A percentile compares a stretch with the other conserved stretches of the same genome.
Conservation (phyloP, 2,113 vertebrate species). For the Castor canadensis region DNA sequence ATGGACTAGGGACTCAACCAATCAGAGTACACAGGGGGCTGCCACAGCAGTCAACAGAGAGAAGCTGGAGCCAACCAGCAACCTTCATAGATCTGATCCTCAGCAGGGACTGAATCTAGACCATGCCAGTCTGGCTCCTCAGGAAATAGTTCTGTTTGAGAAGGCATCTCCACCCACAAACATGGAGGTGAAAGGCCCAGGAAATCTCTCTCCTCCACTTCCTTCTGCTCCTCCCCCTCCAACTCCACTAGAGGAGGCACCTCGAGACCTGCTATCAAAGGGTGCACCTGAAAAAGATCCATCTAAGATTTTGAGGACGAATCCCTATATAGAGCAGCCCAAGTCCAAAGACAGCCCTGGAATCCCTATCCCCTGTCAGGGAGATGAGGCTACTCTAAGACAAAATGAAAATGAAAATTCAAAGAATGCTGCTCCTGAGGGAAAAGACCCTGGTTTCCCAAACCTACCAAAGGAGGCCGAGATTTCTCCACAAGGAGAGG, state of each 20-base stretch:
- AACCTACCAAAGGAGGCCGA: conserved; percentile 62
- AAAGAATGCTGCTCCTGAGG: conserved; percentile 50
- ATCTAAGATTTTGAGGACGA: conserved; percentile 50
- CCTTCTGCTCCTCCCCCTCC: conserved; percentile 58
- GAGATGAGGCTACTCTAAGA: background rate
- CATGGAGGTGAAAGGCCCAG: background rate
- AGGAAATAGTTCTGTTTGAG: background rate
- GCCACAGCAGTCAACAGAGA: background rate
- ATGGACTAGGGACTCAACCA: conserved; percentile 42
- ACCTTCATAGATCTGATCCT: background rate
- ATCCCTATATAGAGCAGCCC: conserved; percentile 2
- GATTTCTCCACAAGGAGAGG: conserved; percentile 68
- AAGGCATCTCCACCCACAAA: background rate
- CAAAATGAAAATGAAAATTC: conserved; percentile 62
- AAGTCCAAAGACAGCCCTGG: conserved; percentile 47
- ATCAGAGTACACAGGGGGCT: conserved; percentile 45
- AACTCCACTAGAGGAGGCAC: conserved; percentile 62
- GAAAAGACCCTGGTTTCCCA: background rate
- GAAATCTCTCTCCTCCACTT: conserved; percentile 55
- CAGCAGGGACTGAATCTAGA: conserved; percentile 39
- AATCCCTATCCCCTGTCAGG: background rate
- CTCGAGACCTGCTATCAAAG: conserved; percentile 28
- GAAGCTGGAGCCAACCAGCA: background rate
- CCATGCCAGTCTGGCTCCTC: conserved; percentile 36
- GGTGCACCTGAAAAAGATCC: conserved; percentile 45